Evolutionary conservation across 2,113 vertebrate species (phyloP).

Genomic region (Chauna torquata): DNA sequence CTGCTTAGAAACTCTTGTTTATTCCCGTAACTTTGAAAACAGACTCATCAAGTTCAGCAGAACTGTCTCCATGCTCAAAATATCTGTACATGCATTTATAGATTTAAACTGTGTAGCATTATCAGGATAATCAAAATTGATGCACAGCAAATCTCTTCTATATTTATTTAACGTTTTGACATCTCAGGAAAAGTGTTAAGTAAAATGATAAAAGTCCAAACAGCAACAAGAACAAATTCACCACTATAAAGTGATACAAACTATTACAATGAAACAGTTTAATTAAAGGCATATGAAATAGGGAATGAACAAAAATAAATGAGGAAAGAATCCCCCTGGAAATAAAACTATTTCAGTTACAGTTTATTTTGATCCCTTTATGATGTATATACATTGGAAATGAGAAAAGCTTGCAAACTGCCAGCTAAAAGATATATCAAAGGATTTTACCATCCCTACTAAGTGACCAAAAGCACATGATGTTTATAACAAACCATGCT

Average conservation of each 20-base stretch:
- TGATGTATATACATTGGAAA: neutral
- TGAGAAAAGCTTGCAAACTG: neutral
- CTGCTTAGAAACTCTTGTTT: neutral
- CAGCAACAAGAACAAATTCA: conserved; percentile 17
- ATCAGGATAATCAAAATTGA: neutral
- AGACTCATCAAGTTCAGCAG: neutral
- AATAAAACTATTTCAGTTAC: conserved; percentile 35
- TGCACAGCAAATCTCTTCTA: neutral
- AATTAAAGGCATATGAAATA: neutral
- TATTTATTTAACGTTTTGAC: neutral
- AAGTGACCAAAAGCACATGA: neutral
- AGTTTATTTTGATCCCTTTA: neutral
- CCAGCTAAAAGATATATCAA: neutral
- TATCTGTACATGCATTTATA: neutral
- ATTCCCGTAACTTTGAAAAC: neutral
- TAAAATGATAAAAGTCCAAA: neutral
- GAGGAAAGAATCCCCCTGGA: neutral
- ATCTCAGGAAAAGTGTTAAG: neutral
- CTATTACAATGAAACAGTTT: conserved; percentile 27
- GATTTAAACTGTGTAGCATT: neutral
- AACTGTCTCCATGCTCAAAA: neutral
- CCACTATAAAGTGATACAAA: neutral
- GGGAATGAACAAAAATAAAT: neutral
- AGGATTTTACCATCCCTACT: neutral
- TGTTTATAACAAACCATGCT: neutral